Conservation (phyloP, 1,140 invertebrate genomes). For the Magallana angulata region DNA sequence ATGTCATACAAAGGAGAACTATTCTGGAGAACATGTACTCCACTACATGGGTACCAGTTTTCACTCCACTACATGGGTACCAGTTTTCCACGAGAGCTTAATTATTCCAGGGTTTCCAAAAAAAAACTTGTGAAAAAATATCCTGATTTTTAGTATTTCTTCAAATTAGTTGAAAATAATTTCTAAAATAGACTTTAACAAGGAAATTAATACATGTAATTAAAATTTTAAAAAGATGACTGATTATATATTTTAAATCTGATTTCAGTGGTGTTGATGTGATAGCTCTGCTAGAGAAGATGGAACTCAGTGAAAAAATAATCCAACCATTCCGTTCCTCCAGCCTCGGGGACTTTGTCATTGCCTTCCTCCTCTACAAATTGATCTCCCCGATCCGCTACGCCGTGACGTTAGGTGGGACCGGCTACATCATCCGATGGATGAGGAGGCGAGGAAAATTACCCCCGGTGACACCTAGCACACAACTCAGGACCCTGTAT, state of each 20-base stretch:
- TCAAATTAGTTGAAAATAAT: no score
- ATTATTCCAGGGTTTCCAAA: no score
- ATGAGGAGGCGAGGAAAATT: slow-evolving; percentile 85
- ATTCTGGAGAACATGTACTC: no score
- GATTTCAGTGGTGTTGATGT: slow-evolving; percentile 91
- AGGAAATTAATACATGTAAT: no score
- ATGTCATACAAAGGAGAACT: no score
- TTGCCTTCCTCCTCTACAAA: slow-evolving; percentile 95
- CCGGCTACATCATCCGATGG: slow-evolving; percentile 86
- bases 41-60: no score
- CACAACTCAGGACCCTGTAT: slow-evolving; percentile 70
- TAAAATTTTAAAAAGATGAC: no score
- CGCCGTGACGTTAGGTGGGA: slow-evolving; percentile 91
- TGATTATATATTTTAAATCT: neutral
- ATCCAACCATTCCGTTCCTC: slow-evolving; percentile 86
- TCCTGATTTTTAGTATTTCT: no score
- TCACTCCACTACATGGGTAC: no score
- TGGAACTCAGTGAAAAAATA: slow-evolving; percentile 88
- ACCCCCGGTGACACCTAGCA: slow-evolving; percentile 84
- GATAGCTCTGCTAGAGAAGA: slow-evolving; percentile 86
- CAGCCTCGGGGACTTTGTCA: slow-evolving; percentile 90
- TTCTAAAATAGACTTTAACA: no score
- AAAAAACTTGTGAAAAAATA: no score
- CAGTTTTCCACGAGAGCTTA: no score
- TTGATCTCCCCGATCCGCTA: slow-evolving; percentile 93